Percentiles rank a stretch among this genome's conserved stretches.
These are phyloP conservation scores for Pachymerium ferrugineum DNA, from an alignment of 2,888 invertebrate genomes.

Conservation along the genomic window DNA sequence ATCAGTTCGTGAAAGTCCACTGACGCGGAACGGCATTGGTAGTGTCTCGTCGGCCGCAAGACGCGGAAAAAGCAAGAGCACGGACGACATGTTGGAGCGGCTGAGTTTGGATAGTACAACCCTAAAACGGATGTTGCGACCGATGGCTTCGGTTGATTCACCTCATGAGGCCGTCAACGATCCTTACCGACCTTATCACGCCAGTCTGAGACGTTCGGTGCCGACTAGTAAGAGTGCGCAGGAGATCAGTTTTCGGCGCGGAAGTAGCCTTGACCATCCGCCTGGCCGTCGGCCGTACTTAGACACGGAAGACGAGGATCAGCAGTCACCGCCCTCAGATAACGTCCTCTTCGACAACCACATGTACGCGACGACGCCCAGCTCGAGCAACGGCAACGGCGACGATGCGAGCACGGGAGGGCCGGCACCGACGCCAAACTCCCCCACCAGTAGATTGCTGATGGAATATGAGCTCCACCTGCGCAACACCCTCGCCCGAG, in stretches of 20 bases:
- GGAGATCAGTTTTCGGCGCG: slow-evolving; percentile 35
- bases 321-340: slow-evolving; percentile 76
- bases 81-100: slow-evolving; percentile 66
- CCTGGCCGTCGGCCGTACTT: slow-evolving; percentile 56
- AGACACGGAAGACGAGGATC: slow-evolving; percentile 64
- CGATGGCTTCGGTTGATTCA: slow-evolving; percentile 71
- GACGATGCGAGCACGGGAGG: slow-evolving; percentile 53
- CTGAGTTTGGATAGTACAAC: slow-evolving; percentile 67
- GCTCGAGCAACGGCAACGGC: slow-evolving; percentile 71
- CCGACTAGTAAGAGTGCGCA: slow-evolving; percentile 36
- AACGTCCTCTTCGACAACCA: slow-evolving; percentile 92
- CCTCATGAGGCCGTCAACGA: slow-evolving; percentile 47
- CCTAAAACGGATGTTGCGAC: slow-evolving; percentile 87
- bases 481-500: slow-evolving; percentile 84
- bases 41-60: slow-evolving; percentile 27
- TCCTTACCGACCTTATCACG: background rate
- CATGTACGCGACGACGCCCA: slow-evolving; percentile 90
- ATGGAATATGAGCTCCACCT: slow-evolving; percentile 92
- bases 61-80: slow-evolving; percentile 75
- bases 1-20: slow-evolving; percentile 40
- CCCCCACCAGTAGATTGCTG: slow-evolving; percentile 71
- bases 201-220: slow-evolving; percentile 16
- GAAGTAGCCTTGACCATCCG: slow-evolving; percentile 33
- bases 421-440: slow-evolving; percentile 56
- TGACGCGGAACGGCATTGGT: slow-evolving; percentile 35